A percentile compares a stretch with the other conserved stretches of the same genome.
Evolutionary conservation across 1,140 invertebrate genomes (phyloP).

Genomic region (Drosophila gunungcola): DNA sequence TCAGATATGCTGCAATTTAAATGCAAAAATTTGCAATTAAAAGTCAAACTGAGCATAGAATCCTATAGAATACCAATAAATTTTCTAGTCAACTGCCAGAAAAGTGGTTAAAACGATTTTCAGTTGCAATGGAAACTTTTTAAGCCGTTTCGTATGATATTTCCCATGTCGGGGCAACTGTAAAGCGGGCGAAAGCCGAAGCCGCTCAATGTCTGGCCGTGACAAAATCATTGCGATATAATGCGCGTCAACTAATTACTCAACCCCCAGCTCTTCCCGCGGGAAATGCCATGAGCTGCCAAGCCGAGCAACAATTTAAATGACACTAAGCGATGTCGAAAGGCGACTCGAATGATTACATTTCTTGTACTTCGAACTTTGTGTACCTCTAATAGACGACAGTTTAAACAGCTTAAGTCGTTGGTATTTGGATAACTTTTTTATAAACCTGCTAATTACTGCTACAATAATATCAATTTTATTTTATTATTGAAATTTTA

Average conservation of each 20-base stretch:
- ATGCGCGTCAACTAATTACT: constrained; percentile 64
- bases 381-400: constrained; percentile 1
- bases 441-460: too few species aligned
- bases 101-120: constrained; percentile 45
- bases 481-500: too few species aligned
- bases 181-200: constrained; percentile 13
- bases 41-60: constrained; percentile 8
- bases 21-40: constrained; percentile 60
- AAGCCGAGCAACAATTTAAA: constrained; percentile 32
- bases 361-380: not conserved
- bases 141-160: constrained; percentile 41
- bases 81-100: constrained; percentile 24
- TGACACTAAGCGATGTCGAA: constrained; percentile 20
- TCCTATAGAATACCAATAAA: not conserved
- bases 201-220: constrained; percentile 45
- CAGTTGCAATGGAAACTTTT: constrained; percentile 40
- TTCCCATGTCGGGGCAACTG: not conserved
- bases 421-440: too few species aligned
- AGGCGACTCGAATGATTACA: constrained; percentile 14
- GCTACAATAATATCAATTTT: too few species aligned
- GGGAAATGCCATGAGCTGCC: constrained; percentile 33
- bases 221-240: constrained; percentile 63
- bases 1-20: constrained; percentile 48
- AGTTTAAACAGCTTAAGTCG: not conserved
- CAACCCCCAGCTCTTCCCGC: constrained; percentile 6